Percentiles rank a stretch among this genome's conserved stretches.
phyloP scores from a whole-genome alignment of 2,797 vertebrate species.

The Arremon aurantiirostris region DNA sequence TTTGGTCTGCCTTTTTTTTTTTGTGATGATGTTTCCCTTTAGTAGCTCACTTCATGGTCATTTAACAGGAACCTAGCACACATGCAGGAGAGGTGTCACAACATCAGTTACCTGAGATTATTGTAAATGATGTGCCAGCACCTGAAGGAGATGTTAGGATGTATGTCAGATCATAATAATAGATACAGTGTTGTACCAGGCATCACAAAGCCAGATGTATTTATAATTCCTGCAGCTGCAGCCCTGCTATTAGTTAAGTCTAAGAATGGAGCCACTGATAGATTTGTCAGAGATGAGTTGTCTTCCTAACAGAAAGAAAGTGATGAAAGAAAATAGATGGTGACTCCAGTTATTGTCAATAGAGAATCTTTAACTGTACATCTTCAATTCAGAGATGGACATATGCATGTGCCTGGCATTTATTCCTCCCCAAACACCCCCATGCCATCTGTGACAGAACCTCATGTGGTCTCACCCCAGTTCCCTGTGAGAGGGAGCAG shows the following conservation, averaged over 20 bases:
- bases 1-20: conserved; percentile 14
- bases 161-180: conserved; percentile 71
- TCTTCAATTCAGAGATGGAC: not conserved
- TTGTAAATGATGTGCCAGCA: conserved; percentile 70
- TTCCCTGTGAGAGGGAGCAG: not conserved
- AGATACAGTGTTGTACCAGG: conserved; percentile 70
- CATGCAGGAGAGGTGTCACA: conserved; percentile 44
- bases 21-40: conserved; percentile 5
- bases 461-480: not conserved
- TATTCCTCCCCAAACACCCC: not conserved
- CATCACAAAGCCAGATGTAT: conserved; percentile 73
- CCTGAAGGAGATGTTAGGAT: conserved; percentile 72
- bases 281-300: conserved; percentile 56
- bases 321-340: conserved; percentile 38
- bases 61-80: conserved; percentile 38
- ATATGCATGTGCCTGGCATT: not conserved
- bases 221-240: conserved; percentile 76
- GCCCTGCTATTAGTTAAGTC: conserved; percentile 65
- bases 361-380: not conserved
- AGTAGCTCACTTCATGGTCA: conserved; percentile 39
- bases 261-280: conserved; percentile 56
- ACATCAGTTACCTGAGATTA: conserved; percentile 69
- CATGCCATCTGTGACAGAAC: not conserved
- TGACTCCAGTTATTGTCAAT: not conserved
- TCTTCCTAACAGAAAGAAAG: conserved; percentile 43